A percentile compares a stretch with the other conserved stretches of the same genome.
These are phyloP conservation scores for Hepsetus odoe DNA, from an alignment of 2,113 vertebrate genomes.

Conservation along the genomic window DNA sequence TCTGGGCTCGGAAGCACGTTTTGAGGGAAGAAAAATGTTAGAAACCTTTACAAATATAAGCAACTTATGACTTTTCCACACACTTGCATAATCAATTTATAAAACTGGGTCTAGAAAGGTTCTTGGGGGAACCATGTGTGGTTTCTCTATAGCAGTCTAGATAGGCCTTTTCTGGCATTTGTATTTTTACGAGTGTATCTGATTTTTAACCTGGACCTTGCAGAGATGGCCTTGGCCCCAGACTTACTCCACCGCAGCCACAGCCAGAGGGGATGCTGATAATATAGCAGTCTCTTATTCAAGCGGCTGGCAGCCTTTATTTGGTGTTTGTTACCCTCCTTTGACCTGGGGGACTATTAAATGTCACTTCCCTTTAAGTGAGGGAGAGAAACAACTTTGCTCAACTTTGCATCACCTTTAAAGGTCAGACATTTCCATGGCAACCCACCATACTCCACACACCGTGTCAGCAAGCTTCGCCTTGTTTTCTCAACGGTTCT, in stretches of 20 bases:
- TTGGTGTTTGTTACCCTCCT: slow-evolving; percentile 78
- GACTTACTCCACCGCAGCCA: slow-evolving; percentile 41
- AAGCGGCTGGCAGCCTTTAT: slow-evolving; percentile 69
- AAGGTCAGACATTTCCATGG: slow-evolving; percentile 73
- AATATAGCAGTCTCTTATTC: slow-evolving; percentile 66
- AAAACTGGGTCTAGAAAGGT: not conserved
- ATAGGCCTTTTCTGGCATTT: not conserved
- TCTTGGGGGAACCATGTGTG: not conserved
- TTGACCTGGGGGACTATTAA: slow-evolving; percentile 79
- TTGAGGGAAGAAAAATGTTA: too few species aligned
- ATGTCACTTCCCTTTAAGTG: slow-evolving; percentile 78
- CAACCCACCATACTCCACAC: slow-evolving; percentile 53
- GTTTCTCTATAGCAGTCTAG: not conserved
- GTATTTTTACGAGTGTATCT: not conserved
- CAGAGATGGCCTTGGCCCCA: slow-evolving; percentile 48
- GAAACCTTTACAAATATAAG: too few species aligned
- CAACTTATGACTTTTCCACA: too few species aligned
- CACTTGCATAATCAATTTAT: not conserved
- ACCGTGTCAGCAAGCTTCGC: slow-evolving; percentile 14
- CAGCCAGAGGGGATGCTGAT: slow-evolving; percentile 51
- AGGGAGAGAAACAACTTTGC: slow-evolving; percentile 78
- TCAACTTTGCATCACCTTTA: slow-evolving; percentile 72
- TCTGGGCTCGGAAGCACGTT: too few species aligned
- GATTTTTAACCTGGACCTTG: slow-evolving; percentile 22
- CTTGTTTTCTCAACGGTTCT: slow-evolving; percentile 38